These are phyloP conservation scores for Coremacera marginata DNA, from an alignment of 2,888 invertebrate species.

Conservation along the genomic window DNA sequence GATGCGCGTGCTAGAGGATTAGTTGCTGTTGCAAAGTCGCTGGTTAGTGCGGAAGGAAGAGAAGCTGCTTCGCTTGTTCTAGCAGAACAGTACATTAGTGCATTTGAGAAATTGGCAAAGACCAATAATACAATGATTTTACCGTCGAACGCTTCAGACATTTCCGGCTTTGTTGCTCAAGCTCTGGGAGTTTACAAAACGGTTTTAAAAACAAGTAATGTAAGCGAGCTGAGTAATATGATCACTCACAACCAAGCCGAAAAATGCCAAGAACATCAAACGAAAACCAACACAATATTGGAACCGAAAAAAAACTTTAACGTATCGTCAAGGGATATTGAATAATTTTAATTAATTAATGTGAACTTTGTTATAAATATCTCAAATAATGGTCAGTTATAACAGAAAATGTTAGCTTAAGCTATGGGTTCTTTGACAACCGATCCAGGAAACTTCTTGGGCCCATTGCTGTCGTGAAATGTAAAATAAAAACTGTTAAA, in stretches of 20 bases:
- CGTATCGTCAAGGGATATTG: no score
- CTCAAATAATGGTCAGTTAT: no score
- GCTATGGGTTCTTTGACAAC: no score
- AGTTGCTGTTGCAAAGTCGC: conserved; percentile 78
- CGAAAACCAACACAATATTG: no score
- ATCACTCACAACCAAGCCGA: neutral
- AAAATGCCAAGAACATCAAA: neutral
- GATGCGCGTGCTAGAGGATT: conserved; percentile 90
- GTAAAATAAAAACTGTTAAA: no score
- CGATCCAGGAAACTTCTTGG: no score
- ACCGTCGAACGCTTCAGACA: conserved; percentile 85
- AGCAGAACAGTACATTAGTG: conserved; percentile 96
- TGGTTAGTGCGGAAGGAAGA: conserved; percentile 74
- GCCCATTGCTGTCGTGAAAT: no score
- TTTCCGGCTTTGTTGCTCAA: conserved; percentile 65
- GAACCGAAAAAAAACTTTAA: no score
- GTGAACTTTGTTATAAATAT: no score
- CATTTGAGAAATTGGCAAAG: conserved; percentile 93
- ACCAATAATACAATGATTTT: conserved; percentile 94
- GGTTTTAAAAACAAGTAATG: conserved; percentile 49
- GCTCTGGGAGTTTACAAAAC: conserved; percentile 67
- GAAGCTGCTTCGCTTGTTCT: conserved; percentile 92
- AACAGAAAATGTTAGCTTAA: no score
- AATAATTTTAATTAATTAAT: no score
- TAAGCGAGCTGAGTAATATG: neutral